A percentile compares a stretch with the other conserved stretches of the same genome.
Conservation (phyloP, 1,140 invertebrate genomes). For the Sarcophaga bullata region DNA sequence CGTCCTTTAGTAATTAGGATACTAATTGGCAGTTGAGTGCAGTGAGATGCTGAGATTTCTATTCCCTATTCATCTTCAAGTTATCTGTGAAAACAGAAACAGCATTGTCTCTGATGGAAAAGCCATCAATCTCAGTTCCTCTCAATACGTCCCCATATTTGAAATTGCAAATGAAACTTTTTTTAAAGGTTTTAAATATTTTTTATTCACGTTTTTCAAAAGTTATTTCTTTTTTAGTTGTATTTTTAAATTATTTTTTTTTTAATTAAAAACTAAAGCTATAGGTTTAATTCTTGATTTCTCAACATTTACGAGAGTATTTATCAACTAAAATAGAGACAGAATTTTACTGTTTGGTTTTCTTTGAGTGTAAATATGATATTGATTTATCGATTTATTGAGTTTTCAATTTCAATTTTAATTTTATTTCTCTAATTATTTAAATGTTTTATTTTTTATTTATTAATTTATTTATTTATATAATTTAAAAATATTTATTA, state of each 20-base stretch:
- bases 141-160: no score
- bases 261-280: background rate
- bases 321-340: background rate
- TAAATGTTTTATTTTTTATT: background rate
- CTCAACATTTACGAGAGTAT: background rate
- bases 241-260: background rate
- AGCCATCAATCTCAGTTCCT: no score
- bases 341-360: background rate
- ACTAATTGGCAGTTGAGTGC: no score
- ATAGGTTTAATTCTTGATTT: background rate
- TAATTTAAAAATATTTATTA: slow-evolving; percentile 9
- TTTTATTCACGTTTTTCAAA: background rate
- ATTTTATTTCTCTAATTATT: background rate
- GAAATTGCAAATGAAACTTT: no score
- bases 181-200: background rate
- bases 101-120: no score
- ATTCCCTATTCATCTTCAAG: no score
- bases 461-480: slow-evolving; percentile 3
- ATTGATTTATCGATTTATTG: no score
- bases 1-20: no score
- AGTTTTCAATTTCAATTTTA: background rate
- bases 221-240: background rate
- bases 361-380: background rate
- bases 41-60: no score
- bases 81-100: no score